Evolutionary conservation across 2,113 vertebrate genomes (phyloP).

Genomic region (Marmota flaviventris): DNA sequence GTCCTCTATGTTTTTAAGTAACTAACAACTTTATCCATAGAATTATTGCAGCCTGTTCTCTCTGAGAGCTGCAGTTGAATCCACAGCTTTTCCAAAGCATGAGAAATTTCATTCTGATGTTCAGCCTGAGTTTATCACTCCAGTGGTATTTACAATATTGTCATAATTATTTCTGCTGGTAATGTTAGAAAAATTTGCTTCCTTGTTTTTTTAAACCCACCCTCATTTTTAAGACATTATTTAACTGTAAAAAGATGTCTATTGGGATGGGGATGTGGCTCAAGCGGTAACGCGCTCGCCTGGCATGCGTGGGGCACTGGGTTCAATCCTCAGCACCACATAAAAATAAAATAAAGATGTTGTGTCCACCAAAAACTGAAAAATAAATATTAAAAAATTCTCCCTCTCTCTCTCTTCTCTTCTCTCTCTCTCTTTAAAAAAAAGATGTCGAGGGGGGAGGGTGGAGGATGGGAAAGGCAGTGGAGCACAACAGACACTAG

Average conservation of each 20-base stretch:
- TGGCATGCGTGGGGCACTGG: too few relatives aligned
- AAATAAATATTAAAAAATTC: too few relatives aligned
- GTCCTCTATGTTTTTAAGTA: not conserved
- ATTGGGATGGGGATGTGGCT: too few relatives aligned
- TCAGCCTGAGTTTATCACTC: not conserved
- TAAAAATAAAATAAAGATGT: too few relatives aligned
- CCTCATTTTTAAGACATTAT: conserved; percentile 25
- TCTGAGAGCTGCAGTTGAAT: not conserved
- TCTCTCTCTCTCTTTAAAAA: not conserved
- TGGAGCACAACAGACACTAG: too few relatives aligned
- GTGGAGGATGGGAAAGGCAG: too few relatives aligned
- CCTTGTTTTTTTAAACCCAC: conserved; percentile 27
- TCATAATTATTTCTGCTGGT: conserved; percentile 14
- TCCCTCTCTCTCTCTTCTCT: too few relatives aligned
- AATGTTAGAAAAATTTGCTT: not conserved
- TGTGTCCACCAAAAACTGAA: too few relatives aligned
- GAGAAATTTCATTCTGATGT: conserved; percentile 26
- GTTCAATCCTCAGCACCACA: too few relatives aligned
- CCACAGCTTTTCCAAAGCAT: not conserved
- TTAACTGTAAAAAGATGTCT: conserved; percentile 19
- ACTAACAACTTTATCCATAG: not conserved
- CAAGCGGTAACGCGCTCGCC: too few relatives aligned
- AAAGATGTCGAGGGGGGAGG: too few relatives aligned
- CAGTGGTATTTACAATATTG: not conserved
- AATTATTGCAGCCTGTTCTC: not conserved